Percentiles rank a stretch among this genome's conserved stretches.
Conservation (phyloP, 2,888 invertebrate species). For the Spilarctia lutea region DNA sequence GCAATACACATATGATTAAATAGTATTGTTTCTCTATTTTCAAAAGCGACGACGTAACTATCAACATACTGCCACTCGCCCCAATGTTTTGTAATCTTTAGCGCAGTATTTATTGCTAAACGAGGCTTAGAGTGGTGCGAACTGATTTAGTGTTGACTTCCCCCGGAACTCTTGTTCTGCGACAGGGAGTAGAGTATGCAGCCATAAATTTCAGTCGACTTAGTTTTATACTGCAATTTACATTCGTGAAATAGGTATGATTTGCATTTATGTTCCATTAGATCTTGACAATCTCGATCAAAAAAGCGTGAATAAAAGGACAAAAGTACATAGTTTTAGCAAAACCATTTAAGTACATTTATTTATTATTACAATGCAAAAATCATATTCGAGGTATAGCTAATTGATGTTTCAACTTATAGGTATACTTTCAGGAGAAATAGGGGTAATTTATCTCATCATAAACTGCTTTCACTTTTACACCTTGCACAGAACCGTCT, state of each 20-base stretch:
- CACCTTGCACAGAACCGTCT: too few relatives aligned
- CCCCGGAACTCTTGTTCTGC: constrained; percentile 16
- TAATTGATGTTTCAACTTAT: too few relatives aligned
- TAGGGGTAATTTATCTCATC: too few relatives aligned
- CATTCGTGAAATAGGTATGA: constrained; percentile 10
- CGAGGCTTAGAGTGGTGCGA: constrained; percentile 24
- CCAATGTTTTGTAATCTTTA: constrained; percentile 21
- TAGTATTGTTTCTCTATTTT: neutral
- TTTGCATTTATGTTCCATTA: constrained; percentile 19
- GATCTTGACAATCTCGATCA: constrained; percentile 4
- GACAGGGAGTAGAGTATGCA: constrained; percentile 14
- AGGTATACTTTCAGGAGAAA: too few relatives aligned
- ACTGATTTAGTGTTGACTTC: constrained; percentile 21
- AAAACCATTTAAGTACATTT: too few relatives aligned
- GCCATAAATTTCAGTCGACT: constrained; percentile 24
- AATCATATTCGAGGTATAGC: too few relatives aligned
- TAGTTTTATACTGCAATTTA: constrained; percentile 25
- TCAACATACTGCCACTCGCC: constrained; percentile 9
- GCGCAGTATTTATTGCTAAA: constrained; percentile 23
- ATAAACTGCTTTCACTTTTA: too few relatives aligned
- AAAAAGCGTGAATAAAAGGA: neutral
- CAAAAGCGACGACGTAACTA: neutral
- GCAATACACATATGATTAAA: neutral
- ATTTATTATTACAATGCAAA: too few relatives aligned
- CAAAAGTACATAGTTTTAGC: neutral